Base-by-base conservation (phyloP, 1,140 invertebrate species). In the Anastatus disparis region DNA sequence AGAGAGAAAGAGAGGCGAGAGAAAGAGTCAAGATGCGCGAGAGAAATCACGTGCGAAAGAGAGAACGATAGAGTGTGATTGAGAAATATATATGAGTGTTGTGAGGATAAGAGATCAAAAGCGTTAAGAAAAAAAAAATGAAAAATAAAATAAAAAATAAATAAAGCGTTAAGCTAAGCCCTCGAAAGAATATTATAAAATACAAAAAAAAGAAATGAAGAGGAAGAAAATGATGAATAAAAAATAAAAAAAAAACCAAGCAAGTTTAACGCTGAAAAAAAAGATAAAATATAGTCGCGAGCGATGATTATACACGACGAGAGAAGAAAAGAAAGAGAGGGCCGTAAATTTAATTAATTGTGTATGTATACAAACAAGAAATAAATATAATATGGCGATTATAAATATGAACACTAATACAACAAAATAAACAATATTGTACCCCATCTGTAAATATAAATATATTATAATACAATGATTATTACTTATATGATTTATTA, bases 381-480 rank as follows among this genome's bases (percentile, higher is more conserved):
- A 84, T 77, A 80, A 82, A 82, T 82, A 84, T 81, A 83, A 83
- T 82, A 83, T 83, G 82, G 79, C 80, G 82, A 82, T 82, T 83
- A 84, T 83, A 84, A 82, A 84, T 84, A 83, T 83, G 82, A n/a
- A 84, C 77, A 83, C 77, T 83, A 79, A 83, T 80, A 83, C 75
- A 78, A 75, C 48, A 77, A 82, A 79, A n/a, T n/a, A 81, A 81
- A 84, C 69, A 84, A 84, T 80, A 84, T 81, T 85, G 82, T 84
- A 85, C 76, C 81, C 84, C 77, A n/a, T 81, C 80, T 85, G 84
- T 85, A 85, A 79, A 85, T 85, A 84, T 83, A 84, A 85, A 84
- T 84, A 84, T 84, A 84, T 79, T 75, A 85, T 83, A 83, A 81
- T 80, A 82, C 77, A 79, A 84, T 83, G 75, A 84, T 84, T 82